Conservation (phyloP, 2,113 vertebrate species). For the Tautogolabrus adspersus region DNA sequence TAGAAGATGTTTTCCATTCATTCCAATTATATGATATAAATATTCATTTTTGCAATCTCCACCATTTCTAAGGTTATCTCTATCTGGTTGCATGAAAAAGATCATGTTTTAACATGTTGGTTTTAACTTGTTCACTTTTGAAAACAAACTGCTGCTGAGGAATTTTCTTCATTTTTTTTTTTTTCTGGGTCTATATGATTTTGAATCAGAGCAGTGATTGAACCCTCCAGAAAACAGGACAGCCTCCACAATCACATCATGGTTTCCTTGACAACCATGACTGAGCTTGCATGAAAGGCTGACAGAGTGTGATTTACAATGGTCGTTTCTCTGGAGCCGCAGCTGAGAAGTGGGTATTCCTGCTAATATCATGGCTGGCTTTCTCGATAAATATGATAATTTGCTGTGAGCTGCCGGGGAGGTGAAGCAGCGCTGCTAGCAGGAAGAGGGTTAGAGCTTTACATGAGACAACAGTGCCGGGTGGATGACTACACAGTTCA, state of each 20-base stretch:
- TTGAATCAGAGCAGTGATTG: conserved; percentile 22
- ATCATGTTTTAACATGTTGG: not conserved
- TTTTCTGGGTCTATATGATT: not conserved
- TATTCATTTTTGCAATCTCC: too few species aligned
- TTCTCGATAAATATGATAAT: conserved; percentile 74
- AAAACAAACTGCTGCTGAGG: too few species aligned
- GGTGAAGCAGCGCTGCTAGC: conserved; percentile 39
- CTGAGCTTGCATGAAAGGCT: conserved; percentile 57
- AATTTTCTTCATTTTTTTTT: too few species aligned
- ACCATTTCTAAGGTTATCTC: too few species aligned
- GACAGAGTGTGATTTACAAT: conserved; percentile 71
- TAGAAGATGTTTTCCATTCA: too few species aligned
- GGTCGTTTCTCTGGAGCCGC: conserved; percentile 48
- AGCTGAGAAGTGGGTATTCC: conserved; percentile 48
- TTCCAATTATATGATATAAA: too few species aligned
- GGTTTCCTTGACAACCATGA: conserved; percentile 70
- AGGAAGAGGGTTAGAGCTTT: conserved; percentile 35
- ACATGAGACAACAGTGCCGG: conserved; percentile 38
- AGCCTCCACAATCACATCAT: conserved; percentile 51
- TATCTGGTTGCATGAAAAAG: not conserved
- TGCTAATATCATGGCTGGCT: conserved; percentile 55
- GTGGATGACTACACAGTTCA: conserved; percentile 47
- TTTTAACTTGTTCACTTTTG: not conserved
- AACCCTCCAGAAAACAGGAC: conserved; percentile 37
- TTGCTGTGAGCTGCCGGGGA: conserved; percentile 55